Conservation (phyloP, 2,113 vertebrate genomes). For the Nematolebias whitei region DNA sequence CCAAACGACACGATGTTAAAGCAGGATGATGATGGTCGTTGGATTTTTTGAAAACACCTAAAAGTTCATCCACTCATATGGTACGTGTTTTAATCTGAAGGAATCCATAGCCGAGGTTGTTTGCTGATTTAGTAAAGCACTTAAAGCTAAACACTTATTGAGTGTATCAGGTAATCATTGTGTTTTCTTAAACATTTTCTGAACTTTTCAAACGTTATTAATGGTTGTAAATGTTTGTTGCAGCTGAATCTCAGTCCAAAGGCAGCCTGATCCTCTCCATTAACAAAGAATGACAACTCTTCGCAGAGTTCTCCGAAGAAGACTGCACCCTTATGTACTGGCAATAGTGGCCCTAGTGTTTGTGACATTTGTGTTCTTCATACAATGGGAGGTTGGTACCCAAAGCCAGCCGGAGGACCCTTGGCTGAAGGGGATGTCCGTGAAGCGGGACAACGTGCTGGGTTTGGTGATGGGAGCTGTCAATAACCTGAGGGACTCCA, state of each 20-base stretch:
- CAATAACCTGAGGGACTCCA: conserved; percentile 91
- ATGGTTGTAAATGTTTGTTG: conserved; percentile 31
- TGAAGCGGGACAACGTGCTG: conserved; percentile 88
- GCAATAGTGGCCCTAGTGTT: conserved; percentile 86
- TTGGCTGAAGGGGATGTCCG: conserved; percentile 82
- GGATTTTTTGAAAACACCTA: not conserved
- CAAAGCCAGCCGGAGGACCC: conserved; percentile 86
- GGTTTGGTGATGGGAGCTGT: conserved; percentile 92
- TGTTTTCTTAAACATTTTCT: not conserved
- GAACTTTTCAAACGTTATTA: not conserved
- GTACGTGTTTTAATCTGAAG: conserved; percentile 37
- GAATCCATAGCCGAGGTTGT: conserved; percentile 1
- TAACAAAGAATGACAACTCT: conserved; percentile 84
- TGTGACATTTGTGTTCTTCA: conserved; percentile 90
- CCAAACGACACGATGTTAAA: not conserved
- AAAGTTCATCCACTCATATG: conserved; percentile 43
- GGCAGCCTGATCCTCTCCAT: conserved; percentile 32
- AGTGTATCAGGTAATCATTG: not conserved
- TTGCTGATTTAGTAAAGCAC: conserved; percentile 7
- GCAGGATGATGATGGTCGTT: conserved; percentile 43
- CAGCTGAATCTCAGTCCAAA: conserved; percentile 53
- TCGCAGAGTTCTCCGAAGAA: conserved; percentile 82
- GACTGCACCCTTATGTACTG: conserved; percentile 87
- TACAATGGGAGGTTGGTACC: conserved; percentile 94
- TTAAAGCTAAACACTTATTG: too few species aligned